These are phyloP conservation scores for Columba guinea DNA, from an alignment of 2,797 vertebrate species.

Conservation along the genomic window DNA sequence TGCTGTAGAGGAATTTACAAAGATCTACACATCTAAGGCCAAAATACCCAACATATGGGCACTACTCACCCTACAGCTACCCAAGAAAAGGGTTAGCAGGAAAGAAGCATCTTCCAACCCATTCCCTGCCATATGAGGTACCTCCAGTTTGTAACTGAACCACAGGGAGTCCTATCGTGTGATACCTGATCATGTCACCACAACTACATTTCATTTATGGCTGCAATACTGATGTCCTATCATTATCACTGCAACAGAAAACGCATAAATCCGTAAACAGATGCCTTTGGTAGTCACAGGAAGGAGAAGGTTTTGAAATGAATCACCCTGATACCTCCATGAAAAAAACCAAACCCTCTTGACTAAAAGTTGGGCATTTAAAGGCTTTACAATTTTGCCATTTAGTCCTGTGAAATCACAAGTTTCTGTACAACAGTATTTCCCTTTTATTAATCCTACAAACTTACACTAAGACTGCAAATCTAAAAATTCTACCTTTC, in stretches of 20 bases:
- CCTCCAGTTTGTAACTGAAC: not conserved
- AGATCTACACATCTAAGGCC: not conserved
- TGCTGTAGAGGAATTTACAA: not conserved
- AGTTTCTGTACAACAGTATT: not conserved
- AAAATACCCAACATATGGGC: not conserved
- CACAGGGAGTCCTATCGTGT: accelerated
- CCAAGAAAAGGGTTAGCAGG: not conserved
- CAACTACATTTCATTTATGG: accelerated
- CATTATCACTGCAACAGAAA: not conserved
- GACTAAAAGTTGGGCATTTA: not conserved
- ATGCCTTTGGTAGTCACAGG: not conserved
- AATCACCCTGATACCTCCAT: not conserved
- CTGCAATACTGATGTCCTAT: not conserved
- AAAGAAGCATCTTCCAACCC: not conserved
- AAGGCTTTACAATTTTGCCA: not conserved
- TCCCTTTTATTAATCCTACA: not conserved
- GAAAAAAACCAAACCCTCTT: not conserved
- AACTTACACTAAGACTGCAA: not conserved
- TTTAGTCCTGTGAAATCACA: not conserved
- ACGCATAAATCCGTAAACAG: not conserved
- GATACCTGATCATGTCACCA: not conserved
- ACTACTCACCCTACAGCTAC: not conserved
- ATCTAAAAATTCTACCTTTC: not conserved
- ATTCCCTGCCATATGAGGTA: not conserved
- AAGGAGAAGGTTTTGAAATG: not conserved